A percentile compares a stretch with the other conserved stretches of the same genome.
These are phyloP conservation scores for Pao palembangensis DNA, from an alignment of 2,113 vertebrate genomes.

Conservation along the genomic window DNA sequence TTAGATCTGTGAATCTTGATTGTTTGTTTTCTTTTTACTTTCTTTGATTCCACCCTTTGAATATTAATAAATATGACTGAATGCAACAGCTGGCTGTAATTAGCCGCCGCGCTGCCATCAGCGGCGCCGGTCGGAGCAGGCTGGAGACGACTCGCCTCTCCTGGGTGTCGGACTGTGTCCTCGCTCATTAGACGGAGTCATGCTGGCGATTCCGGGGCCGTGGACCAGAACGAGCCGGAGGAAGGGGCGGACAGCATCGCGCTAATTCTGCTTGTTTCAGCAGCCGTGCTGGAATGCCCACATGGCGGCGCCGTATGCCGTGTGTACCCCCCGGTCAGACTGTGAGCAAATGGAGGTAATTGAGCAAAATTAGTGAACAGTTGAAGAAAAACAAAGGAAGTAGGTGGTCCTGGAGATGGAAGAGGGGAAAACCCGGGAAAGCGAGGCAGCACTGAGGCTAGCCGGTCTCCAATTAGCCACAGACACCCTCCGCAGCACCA, in stretches of 20 bases:
- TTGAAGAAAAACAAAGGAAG: constrained; percentile 25
- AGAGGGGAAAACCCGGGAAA: constrained; percentile 35
- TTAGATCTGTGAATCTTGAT: too few relatives aligned
- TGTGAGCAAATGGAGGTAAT: constrained; percentile 6
- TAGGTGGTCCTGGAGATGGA: constrained; percentile 5
- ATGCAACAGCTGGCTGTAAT: background rate
- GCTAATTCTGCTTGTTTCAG: constrained; percentile 18
- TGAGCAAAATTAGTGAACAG: constrained; percentile 28
- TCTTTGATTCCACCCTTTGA: too few relatives aligned
- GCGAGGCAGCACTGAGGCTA: constrained; percentile 66
- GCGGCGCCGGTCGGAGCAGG: too few relatives aligned
- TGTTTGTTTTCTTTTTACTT: too few relatives aligned
- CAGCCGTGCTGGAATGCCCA: too few relatives aligned
- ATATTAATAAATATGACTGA: background rate
- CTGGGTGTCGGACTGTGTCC: constrained; percentile 39
- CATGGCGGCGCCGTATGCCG: constrained; percentile 1
- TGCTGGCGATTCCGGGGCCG: constrained; percentile 38
- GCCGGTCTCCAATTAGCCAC: constrained; percentile 82
- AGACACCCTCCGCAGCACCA: constrained; percentile 74
- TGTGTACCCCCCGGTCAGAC: constrained; percentile 25
- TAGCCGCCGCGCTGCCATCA: background rate
- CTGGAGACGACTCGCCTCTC: constrained; percentile 26
- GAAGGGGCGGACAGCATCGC: background rate
- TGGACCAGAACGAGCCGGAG: constrained; percentile 11
- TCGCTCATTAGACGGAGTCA: constrained; percentile 58